Conservation (phyloP, 2,888 invertebrate species). For the Zaprionus lineosus region DNA sequence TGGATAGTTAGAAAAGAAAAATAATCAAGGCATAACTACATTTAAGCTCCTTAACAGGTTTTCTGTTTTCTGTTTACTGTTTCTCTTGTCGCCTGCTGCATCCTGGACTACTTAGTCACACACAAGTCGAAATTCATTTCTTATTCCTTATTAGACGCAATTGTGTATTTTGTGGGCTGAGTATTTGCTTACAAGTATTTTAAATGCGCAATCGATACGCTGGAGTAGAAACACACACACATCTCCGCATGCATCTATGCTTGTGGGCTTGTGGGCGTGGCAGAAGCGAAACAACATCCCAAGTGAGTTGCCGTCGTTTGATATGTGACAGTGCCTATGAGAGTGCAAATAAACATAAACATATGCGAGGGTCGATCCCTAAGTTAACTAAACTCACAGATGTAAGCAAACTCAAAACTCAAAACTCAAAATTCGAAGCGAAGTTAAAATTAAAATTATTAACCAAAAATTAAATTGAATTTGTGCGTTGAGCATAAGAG, state of each 20-base stretch:
- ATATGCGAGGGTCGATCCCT: too few relatives aligned
- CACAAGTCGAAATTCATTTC: constrained; percentile 39
- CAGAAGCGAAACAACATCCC: constrained; percentile 11
- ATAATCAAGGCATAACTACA: constrained; percentile 13
- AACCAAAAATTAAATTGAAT: too few relatives aligned
- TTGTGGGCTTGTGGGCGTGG: constrained; percentile 25
- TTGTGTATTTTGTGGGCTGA: constrained; percentile 32
- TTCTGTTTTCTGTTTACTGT: not conserved
- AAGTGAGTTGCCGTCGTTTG: constrained; percentile 19
- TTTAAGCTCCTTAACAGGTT: constrained; percentile 7
- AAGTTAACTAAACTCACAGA: too few relatives aligned
- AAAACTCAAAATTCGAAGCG: too few relatives aligned
- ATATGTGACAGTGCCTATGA: constrained; percentile 36
- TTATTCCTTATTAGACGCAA: constrained; percentile 39
- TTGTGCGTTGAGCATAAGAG: too few relatives aligned
- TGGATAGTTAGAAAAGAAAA: constrained; percentile 12
- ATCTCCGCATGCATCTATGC: not conserved
- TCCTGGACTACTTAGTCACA: constrained; percentile 13
- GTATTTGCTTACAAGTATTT: constrained; percentile 51
- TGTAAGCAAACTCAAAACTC: too few relatives aligned
- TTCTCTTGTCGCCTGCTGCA: too few relatives aligned
- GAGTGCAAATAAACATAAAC: too few relatives aligned
- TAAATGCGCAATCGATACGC: constrained; percentile 64
- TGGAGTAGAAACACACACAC: constrained; percentile 4
- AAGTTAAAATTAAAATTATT: too few relatives aligned